phyloP scores from a whole-genome alignment of 2,888 invertebrate genomes.

The Steinernema scapterisci region DNA sequence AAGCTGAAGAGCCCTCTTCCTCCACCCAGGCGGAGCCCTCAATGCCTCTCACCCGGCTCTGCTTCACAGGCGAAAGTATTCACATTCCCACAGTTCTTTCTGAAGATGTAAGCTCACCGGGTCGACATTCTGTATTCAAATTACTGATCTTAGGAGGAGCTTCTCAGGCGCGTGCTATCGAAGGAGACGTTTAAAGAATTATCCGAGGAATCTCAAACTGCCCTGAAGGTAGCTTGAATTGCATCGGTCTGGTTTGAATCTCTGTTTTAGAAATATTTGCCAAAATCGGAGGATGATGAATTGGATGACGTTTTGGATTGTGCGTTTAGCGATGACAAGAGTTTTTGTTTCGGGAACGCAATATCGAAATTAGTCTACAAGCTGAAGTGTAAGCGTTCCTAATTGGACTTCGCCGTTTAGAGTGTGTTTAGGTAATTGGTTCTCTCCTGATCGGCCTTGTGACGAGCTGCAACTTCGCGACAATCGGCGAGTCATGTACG shows the following conservation, averaged over 20 bases:
- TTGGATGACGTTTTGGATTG: conserved; percentile 23
- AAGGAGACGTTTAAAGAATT: conserved; percentile 37
- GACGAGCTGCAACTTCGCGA: conserved; percentile 42
- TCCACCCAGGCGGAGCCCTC: not conserved
- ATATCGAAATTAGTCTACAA: conserved; percentile 14
- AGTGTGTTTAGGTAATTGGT: conserved; percentile 41
- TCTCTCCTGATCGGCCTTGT: conserved; percentile 36
- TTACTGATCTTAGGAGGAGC: conserved; percentile 35
- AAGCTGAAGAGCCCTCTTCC: not conserved
- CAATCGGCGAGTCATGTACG: conserved; percentile 40
- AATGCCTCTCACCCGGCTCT: not conserved
- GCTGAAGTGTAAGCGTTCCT: not conserved
- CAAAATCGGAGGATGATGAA: conserved; percentile 1
- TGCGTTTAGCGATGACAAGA: conserved; percentile 21
- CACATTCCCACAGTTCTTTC: conserved; percentile 33
- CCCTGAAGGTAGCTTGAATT: conserved; percentile 35
- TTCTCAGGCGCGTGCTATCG: conserved; percentile 39
- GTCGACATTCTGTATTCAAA: not conserved
- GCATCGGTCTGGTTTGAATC: conserved; percentile 6
- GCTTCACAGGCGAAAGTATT: conserved; percentile 27
- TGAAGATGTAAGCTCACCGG: conserved; percentile 7
- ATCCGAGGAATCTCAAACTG: conserved; percentile 35
- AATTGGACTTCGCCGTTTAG: not conserved
- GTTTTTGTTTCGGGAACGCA: conserved; percentile 32
- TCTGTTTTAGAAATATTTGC: conserved; percentile 35